Base-by-base conservation (phyloP, 2,113 vertebrate genomes). In the Pelobates fuscus region DNA sequence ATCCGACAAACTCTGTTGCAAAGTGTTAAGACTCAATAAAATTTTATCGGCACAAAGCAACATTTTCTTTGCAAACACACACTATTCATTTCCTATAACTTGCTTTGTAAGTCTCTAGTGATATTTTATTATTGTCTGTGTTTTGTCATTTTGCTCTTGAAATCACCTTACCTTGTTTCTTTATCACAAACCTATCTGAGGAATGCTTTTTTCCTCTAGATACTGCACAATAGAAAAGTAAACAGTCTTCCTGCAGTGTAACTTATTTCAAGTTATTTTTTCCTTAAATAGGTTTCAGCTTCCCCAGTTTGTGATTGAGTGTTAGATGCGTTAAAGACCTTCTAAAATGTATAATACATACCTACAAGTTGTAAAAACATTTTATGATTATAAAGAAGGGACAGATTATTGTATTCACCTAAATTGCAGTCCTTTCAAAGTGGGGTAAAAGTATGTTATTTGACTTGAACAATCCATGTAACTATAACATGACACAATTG, bases 111-210 rank as follows among this genome's bases (percentile, higher is more conserved):
- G 44, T 8, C 6, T 11, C 5, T 10, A 11, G 12, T 58, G 11
- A 21, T 2, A 8, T 32, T 61, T 49, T 11, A 21, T 11, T 18
- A 8, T 18, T 32, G 10, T 60, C 37, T 32, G 21, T 25, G 29
- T 2, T 55, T 67, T 76, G 64, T 76, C 72, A 52, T 60, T 15
- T 30, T 32, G 55, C 7, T 32, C 41, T 76, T 71, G 69, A 71
- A 43, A 20, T 76, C 41, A 60, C 72, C 72, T 76, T 67, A n/a
- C 26, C 64, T 49, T 12, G 44, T 32, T 29, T 32, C 4, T 67
- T 76, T 76, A 76, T 76, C 63, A 30, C 24, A 2, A 41, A 21
- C 55, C 49, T 69, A 79, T 67, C 49, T 69, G 27, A 64, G 66
- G 65, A 75, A 79, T 58, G 54, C 44, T 73, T 67, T 55, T 65